Percentiles rank a stretch among this genome's conserved stretches.
Evolutionary conservation across 2,797 vertebrate species (phyloP).

Genomic region (Pseudochaenichthys georgianus): DNA sequence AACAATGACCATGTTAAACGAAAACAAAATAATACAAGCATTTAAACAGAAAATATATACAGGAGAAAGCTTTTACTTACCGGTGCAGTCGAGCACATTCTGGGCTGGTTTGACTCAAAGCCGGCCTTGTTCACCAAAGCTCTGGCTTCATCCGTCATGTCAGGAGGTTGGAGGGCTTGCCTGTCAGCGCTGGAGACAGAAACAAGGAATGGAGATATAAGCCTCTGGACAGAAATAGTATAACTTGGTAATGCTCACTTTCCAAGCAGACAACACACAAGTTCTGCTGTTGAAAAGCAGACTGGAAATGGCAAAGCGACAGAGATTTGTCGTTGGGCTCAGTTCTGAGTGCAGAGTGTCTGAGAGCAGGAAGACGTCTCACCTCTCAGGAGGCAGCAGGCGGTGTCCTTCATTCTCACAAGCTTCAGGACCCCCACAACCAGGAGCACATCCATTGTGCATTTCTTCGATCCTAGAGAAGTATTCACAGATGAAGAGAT

Average conservation of each 20-base stretch:
- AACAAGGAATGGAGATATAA: conserved; percentile 43
- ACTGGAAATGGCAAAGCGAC: conserved; percentile 26
- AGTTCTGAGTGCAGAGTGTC: conserved; percentile 17
- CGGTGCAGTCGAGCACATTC: neutral
- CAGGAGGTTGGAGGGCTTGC: neutral
- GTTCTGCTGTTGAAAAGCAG: conserved; percentile 34
- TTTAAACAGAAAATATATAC: neutral
- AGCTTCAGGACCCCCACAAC: conserved; percentile 1
- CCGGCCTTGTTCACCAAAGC: conserved; percentile 41
- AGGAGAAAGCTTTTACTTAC: conserved; percentile 39
- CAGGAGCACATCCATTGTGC: neutral
- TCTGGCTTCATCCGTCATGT: conserved; percentile 19
- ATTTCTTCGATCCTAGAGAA: neutral
- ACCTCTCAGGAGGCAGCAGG: conserved; percentile 33
- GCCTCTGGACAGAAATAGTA: conserved; percentile 25
- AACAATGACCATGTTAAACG: neutral
- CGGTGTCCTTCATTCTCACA: conserved; percentile 5
- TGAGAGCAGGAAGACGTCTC: conserved; percentile 30
- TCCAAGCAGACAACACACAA: conserved; percentile 23
- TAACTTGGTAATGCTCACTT: conserved; percentile 20
- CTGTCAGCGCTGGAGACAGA: conserved; percentile 50
- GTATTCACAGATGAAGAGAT: conserved; percentile 9
- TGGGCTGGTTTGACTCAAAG: conserved; percentile 15
- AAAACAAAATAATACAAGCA: neutral
- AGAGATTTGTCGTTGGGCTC: conserved; percentile 20